A percentile compares a stretch with the other conserved stretches of the same genome.
phyloP scores from a whole-genome alignment of 2,888 invertebrate genomes.

The Branchinecta sandiegonensis region DNA sequence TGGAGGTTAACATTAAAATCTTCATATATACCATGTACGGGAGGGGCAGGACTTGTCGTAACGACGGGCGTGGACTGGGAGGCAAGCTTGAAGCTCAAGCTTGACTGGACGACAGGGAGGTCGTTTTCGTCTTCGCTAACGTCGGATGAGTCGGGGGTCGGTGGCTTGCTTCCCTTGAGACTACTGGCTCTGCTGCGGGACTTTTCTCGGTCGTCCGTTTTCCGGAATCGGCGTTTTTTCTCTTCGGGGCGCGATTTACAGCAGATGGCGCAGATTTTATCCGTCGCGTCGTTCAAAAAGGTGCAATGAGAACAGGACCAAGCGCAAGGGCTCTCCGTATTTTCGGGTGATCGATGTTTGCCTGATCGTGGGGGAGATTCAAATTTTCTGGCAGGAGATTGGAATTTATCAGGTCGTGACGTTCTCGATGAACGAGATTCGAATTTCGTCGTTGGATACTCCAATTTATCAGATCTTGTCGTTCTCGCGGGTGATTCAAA shows the following conservation, averaged over 20 bases:
- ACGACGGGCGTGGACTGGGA: constrained; percentile 2
- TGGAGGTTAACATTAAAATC: constrained; percentile 1
- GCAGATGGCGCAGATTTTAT: constrained; percentile 66
- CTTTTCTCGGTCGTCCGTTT: neutral
- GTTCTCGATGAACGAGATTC: neutral
- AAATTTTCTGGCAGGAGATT: neutral
- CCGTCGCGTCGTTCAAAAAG: constrained; percentile 63
- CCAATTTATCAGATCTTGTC: too few relatives aligned
- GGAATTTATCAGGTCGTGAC: constrained; percentile 1
- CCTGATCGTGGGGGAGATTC: too few relatives aligned
- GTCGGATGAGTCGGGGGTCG: neutral
- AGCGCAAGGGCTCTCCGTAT: neutral
- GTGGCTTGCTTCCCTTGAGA: constrained; percentile 10
- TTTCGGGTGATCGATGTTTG: neutral
- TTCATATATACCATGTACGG: constrained; percentile 6
- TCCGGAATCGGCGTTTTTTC: constrained; percentile 12
- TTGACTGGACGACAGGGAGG: constrained; percentile 28
- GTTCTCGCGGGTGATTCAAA: neutral
- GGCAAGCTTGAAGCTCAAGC: constrained; percentile 27
- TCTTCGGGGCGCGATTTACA: constrained; percentile 49
- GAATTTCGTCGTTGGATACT: too few relatives aligned
- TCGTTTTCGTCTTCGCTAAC: constrained; percentile 23
- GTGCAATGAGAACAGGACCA: constrained; percentile 88
- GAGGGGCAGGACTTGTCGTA: neutral
- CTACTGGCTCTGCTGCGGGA: constrained; percentile 16